phyloP scores from a whole-genome alignment of 2,113 vertebrate species.

The Psittacula cyanocephala region DNA sequence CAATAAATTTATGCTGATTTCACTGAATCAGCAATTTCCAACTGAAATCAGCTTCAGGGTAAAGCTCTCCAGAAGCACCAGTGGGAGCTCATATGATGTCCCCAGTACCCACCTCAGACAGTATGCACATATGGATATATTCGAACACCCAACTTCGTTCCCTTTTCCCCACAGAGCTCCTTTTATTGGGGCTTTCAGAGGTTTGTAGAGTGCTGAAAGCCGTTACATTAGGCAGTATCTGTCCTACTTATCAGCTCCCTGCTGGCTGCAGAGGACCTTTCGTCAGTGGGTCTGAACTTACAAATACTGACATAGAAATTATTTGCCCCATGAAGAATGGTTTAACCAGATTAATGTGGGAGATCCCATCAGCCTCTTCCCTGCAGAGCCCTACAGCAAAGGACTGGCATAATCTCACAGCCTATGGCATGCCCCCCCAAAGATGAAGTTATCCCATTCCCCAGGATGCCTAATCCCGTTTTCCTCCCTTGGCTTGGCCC shows the following conservation, averaged over 20 bases:
- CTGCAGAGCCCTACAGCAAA: not conserved
- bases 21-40: not conserved
- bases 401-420: not conserved
- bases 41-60: not conserved
- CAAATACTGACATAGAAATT: slow-evolving; percentile 23
- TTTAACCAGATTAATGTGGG: slow-evolving; percentile 58
- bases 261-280: slow-evolving; percentile 19
- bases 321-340: not conserved
- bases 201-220: not conserved
- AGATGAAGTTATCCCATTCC: not conserved
- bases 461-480: not conserved
- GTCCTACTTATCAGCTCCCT: slow-evolving; percentile 24
- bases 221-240: not conserved
- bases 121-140: fast-evolving
- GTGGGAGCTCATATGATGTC: fast-evolving
- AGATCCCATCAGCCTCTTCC: slow-evolving; percentile 6
- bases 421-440: fast-evolving
- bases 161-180: not conserved
- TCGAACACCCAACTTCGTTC: not conserved
- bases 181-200: not conserved
- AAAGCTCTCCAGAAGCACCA: not conserved
- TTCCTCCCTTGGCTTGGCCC: not conserved
- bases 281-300: not conserved
- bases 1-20: not conserved
- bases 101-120: not conserved